Base-by-base conservation (phyloP, 2,888 invertebrate species). In the Yponomeuta sedellus region DNA sequence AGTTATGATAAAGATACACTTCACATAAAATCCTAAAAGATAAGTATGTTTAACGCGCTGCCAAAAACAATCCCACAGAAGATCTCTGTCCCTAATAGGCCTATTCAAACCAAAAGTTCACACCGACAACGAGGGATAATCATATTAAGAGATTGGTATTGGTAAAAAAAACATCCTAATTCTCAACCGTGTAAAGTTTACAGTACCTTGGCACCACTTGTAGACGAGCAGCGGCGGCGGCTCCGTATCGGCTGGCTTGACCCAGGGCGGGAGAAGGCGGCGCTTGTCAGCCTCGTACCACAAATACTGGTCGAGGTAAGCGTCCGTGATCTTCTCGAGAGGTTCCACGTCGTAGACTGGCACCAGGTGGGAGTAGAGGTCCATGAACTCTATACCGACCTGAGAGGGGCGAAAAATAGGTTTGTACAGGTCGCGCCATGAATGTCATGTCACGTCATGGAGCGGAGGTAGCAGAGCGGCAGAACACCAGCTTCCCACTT, bases 371-470 rank as follows among this genome's bases (percentile, higher is more conserved):
- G 98, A 99, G 92, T 99, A 99, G 67, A 99, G 92, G 83, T 99
- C 99, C 99, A 99, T 99, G 86, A 99, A 99, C 86, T 99, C 99
- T 77, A 99, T 99, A 61, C 99, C 99, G 67, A 97, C 96, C 95
- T 96, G 70, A 12, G 28, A 25, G n/a, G 58, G 19, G 58, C n/a
- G 56, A 5, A 25, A 62, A 34, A 34, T 5, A 39, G 34, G 25
- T 25, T 22, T 25, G 25, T 25, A 25, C 25, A n/a, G n/a, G n/a
- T n/a, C n/a, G n/a, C n/a, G n/a, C n/a, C n/a, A n/a, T n/a, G n/a
- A n/a, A n/a, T n/a, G n/a, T n/a, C n/a, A n/a, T n/a, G n/a, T n/a
- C n/a, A n/a, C n/a, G n/a, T n/a, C n/a, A n/a, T n/a, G n/a, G n/a
- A n/a, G n/a, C n/a, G n/a, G n/a, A n/a, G n/a, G n/a, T n/a, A n/a